Evolutionary conservation across 1,140 invertebrate genomes (phyloP).

Genomic region (Aphelenchoides besseyi): DNA sequence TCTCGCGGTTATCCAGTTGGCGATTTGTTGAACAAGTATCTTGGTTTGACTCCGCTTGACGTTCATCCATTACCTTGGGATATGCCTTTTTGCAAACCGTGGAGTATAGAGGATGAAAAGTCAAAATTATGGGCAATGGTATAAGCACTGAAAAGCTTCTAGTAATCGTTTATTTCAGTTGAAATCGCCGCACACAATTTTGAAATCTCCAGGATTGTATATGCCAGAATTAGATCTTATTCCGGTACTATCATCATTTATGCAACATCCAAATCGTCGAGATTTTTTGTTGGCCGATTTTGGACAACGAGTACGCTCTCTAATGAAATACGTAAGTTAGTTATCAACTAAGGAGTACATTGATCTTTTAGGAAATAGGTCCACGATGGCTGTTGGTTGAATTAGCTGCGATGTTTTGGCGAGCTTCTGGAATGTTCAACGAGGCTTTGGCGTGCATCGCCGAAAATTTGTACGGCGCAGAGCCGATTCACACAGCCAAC

Average conservation of each 20-base stretch:
- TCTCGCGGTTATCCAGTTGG: slow-evolving; percentile 20
- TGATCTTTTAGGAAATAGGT: slow-evolving; percentile 18
- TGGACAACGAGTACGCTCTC: slow-evolving; percentile 15
- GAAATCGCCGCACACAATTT: not conserved
- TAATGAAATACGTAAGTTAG: slow-evolving; percentile 26
- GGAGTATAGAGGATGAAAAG: not conserved
- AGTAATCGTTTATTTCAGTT: not conserved
- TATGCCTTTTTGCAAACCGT: slow-evolving; percentile 6
- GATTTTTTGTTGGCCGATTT: slow-evolving; percentile 21
- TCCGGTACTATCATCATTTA: not conserved
- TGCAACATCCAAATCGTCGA: not conserved
- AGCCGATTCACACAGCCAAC: not conserved
- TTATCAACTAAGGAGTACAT: not conserved
- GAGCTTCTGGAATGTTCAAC: slow-evolving; percentile 4
- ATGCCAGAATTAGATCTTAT: slow-evolving; percentile 4
- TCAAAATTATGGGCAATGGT: not conserved
- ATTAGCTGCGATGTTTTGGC: slow-evolving; percentile 21
- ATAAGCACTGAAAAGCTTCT: not conserved
- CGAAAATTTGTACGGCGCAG: slow-evolving; percentile 1
- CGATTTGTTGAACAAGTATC: slow-evolving; percentile 30
- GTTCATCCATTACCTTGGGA: slow-evolving; percentile 29
- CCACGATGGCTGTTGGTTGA: slow-evolving; percentile 22
- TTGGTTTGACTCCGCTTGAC: slow-evolving; percentile 13
- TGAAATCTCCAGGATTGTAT: not conserved
- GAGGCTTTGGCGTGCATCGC: slow-evolving; percentile 25